Base-by-base conservation (phyloP, 2,113 vertebrate species). In the Triplophysa dalaica region DNA sequence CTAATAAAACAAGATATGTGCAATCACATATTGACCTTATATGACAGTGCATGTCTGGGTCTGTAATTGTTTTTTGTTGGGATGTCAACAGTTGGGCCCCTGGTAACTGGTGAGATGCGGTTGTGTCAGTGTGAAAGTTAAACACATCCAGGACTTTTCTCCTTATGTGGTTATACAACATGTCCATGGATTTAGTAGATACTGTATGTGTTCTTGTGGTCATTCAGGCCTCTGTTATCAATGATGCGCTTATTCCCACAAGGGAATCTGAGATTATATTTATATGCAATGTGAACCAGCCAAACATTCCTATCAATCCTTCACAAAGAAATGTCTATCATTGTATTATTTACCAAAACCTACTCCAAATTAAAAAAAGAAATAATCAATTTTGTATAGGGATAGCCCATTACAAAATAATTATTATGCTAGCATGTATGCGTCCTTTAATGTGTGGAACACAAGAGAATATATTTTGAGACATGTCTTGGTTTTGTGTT, bases 111-210 rank as follows among this genome's bases (percentile, higher is more conserved):
- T 38, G 52, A 72, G 69, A 72, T 1, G 2, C 26, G 69, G 6
- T 48, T 50, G 19, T 70, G 16, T 70, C 50, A 56, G n/a, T 58
- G 69, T 58, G 54, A 58, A 58, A 85, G 87, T 87, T 81, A 72
- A n/a, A n/a, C 50, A 52, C 84, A 87, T 86, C 85, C 79, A 81
- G 64, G 77, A 88, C 84, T 83, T 90, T 86, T 90, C 85, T 87
- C 93, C 92, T 92, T 93, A 93, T 93, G 93, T 92, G 92, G 93
- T 90, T 88, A 92, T 92, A 87, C 82, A 84, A 82, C 43, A 45
- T 45, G 43, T 11, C 10, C 43, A 45, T 41, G 50, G 10, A 41
- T 72, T 54, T 14, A 58, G 29, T 41, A 19, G 10, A 38, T 29
- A 1, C 22, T 26, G 33, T 38, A 7, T 69, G 67, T 26, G 24